phyloP scores from a whole-genome alignment of 2,797 vertebrate genomes.

The Gobionotothen gibberifrons region DNA sequence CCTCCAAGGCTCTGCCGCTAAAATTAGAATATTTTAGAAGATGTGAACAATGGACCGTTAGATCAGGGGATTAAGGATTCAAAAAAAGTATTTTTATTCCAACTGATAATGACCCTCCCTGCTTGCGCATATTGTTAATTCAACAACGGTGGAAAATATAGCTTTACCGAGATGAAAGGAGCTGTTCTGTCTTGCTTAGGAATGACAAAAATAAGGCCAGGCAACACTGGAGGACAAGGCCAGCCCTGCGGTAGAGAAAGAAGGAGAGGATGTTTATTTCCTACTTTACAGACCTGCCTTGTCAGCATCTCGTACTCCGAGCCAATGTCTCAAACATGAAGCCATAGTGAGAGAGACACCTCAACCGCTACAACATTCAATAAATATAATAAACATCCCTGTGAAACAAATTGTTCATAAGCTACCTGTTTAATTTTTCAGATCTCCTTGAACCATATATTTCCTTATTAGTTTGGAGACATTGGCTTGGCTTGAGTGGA shows the following conservation, averaged over 20 bases:
- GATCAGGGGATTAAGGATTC: slow-evolving; percentile 62
- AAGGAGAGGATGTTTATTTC: slow-evolving; percentile 86
- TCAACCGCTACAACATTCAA: slow-evolving; percentile 90
- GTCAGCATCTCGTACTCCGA: slow-evolving; percentile 80
- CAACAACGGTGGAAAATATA: slow-evolving; percentile 50
- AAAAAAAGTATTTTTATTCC: slow-evolving; percentile 73
- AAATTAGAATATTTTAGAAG: slow-evolving; percentile 82
- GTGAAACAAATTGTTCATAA: slow-evolving; percentile 99
- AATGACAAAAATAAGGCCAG: slow-evolving; percentile 59
- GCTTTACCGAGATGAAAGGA: slow-evolving; percentile 53
- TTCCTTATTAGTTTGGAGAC: slow-evolving; percentile 99
- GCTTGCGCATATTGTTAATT: slow-evolving; percentile 57
- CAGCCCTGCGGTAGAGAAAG: slow-evolving; percentile 44
- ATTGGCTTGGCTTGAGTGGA: slow-evolving; percentile 95
- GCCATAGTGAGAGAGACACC: slow-evolving; percentile 62
- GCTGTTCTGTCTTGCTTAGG: slow-evolving; percentile 42
- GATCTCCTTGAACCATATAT: slow-evolving; percentile 97
- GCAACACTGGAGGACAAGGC: slow-evolving; percentile 62
- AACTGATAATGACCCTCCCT: slow-evolving; percentile 62
- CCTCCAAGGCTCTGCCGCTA: slow-evolving; percentile 69
- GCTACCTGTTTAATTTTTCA: slow-evolving; percentile 99
- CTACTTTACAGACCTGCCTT: slow-evolving; percentile 71
- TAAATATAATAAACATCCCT: slow-evolving; percentile 97
- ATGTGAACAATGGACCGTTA: slow-evolving; percentile 64
- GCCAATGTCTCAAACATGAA: slow-evolving; percentile 70